Base-by-base conservation (phyloP, 2,888 invertebrate species). In the Eueremaeus valkanovi region DNA sequence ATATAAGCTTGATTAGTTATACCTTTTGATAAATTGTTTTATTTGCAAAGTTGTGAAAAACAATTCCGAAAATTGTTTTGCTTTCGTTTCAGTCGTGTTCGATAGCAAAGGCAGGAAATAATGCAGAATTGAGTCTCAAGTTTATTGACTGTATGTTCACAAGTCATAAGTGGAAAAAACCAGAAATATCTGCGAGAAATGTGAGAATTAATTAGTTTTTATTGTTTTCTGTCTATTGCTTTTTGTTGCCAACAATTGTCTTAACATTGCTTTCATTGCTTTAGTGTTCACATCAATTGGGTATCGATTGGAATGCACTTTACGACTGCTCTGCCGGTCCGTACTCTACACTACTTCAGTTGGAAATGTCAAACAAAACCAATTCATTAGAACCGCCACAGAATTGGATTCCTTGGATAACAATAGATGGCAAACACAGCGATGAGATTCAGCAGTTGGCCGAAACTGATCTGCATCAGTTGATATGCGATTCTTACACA, bases 71-170 rank as follows among this genome's bases (percentile, higher is more conserved):
- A n/a, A n/a, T n/a, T n/a, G n/a, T 2, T 31, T 31, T 61, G 5
- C 21, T 58, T 11, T 61, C 16, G 3, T 61, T 61, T 29, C 31
- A 61, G 61, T 61, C 61, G 6, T 61, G 61, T 61, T 6, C 31
- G 16, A 31, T 21, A 61, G 8, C 31, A 61, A 29, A 31, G 33
- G 61, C 31, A 3, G 61, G 21, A 21, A 61, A 31, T 31, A 31
- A 61, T 16, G 31, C 61, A 8, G 16, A 31, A 61, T 21, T 61
- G 5, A 61, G 6, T 18, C n/a, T 61, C 5, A 31, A 8, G 21
- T 36, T 66, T 27, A 36, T 66, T 36, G 36, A n/a, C 21, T 66
- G 66, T 66, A 66, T 66, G 66, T 66, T 66, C 21, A 21, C 6
- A 2, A n/a, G 36, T 18, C 9, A 33, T 31, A n/a, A 66, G 5